Evolutionary conservation across 2,888 invertebrate genomes (phyloP), one percentile per base, ranked within the genome.

Genomic region (Drosophila demipolita): DNA sequence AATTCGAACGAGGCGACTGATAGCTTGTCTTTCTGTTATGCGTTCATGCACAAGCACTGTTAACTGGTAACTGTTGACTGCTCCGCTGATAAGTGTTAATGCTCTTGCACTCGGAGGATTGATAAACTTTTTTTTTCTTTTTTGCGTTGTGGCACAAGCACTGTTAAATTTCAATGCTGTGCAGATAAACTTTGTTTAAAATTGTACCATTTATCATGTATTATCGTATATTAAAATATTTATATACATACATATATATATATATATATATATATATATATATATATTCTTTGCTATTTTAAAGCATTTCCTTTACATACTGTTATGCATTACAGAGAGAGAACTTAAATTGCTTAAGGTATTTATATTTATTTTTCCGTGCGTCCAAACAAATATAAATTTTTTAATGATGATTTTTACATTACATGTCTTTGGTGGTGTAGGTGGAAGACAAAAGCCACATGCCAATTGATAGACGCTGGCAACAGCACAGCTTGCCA

Each of bases 381-480:
- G 45, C 20, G 23, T 15, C 12, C 12, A 45, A 45, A 1, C 45
- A 45, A 20, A 45, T 23, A 23, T 23, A 45, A 3, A 15, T 20
- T 45, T 45, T 23, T 23, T 45, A 45, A 45, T 45, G 15, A 45
- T 45, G 45, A 45, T 45, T 45, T 45, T 45, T 23, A 23, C 45
- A 45, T 45, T 12, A 20, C 40, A 65, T n/a, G 11, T n/a, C 48
- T 49, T 66, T 66, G 53, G 26, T 65, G 65, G 58, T 40, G 57
- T 42, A 20, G 40, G 67, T 67, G 66, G 67, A 53, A 62, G 50
- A 75, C 75, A 78, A 66, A 66, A 74, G 75, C 79, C 71, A 78
- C 54, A 75, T 78, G 78, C 33, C 64, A 75, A 67, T 59, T 72
- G 67, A 72, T 57, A 62, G 80, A 79, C 61, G 64, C 55, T 79